A percentile compares a stretch with the other conserved stretches of the same genome.
These are phyloP conservation scores for Chaetodon auriga DNA, from an alignment of 2,113 vertebrate genomes.

Conservation along the genomic window DNA sequence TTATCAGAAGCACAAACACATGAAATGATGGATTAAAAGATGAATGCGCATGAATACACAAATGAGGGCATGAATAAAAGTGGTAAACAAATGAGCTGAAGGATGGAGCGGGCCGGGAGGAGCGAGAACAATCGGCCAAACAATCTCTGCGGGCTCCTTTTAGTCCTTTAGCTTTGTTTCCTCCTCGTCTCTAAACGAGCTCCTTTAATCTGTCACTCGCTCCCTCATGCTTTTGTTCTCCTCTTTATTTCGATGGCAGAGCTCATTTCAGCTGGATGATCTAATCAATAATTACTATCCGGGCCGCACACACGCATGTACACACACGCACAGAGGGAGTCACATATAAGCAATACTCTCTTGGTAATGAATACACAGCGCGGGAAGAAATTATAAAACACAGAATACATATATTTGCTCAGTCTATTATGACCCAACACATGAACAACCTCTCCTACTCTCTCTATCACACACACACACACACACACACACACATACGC, in stretches of 20 bases:
- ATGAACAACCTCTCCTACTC: background rate
- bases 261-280: conserved; percentile 77
- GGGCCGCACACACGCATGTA: conserved; percentile 23
- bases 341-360: conserved; percentile 10
- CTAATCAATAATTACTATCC: conserved; percentile 78
- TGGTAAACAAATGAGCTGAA: conserved; percentile 67
- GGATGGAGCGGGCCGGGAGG: conserved; percentile 32
- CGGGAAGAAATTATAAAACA: conserved; percentile 25
- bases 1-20: conserved; percentile 64
- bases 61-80: conserved; percentile 69
- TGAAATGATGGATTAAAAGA: conserved; percentile 75
- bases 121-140: conserved; percentile 60
- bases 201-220: conserved; percentile 73
- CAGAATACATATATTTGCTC: conserved; percentile 14
- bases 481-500: conserved; percentile 10
- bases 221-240: conserved; percentile 64
- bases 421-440: conserved; percentile 22
- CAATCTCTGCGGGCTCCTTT: conserved; percentile 68
- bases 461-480: conserved; percentile 1
- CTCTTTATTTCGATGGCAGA: conserved; percentile 72
- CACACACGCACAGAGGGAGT: background rate
- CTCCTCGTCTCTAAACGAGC: conserved; percentile 63
- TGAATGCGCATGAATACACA: conserved; percentile 71
- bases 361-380: conserved; percentile 28
- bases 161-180: conserved; percentile 62